Evolutionary conservation across 2,888 invertebrate species (phyloP).

Genomic region (Nebria brevicollis): DNA sequence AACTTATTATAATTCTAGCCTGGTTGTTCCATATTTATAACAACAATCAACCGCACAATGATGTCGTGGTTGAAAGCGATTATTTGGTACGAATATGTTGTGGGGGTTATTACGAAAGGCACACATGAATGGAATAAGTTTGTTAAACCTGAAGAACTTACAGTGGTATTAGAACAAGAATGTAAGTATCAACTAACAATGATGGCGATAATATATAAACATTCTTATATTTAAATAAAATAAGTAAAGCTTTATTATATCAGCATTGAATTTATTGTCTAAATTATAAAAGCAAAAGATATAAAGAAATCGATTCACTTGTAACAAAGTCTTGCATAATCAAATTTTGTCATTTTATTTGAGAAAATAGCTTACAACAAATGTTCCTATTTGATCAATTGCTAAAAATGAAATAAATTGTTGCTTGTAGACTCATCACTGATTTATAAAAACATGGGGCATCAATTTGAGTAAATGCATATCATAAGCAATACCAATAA

Average conservation of each 20-base stretch:
- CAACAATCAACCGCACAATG: conserved; percentile 72
- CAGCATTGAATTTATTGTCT: too few relatives aligned
- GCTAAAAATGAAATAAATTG: too few relatives aligned
- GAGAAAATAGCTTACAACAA: too few relatives aligned
- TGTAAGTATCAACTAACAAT: background rate
- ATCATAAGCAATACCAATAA: background rate
- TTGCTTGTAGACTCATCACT: too few relatives aligned
- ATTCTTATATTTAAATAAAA: too few relatives aligned
- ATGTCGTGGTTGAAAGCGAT: conserved; percentile 77
- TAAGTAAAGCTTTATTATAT: too few relatives aligned
- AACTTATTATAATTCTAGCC: conserved; percentile 57
- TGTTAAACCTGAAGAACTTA: conserved; percentile 81
- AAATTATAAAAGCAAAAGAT: too few relatives aligned
- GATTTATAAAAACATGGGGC: too few relatives aligned
- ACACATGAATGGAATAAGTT: conserved; percentile 94
- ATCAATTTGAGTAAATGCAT: background rate
- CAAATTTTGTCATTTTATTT: too few relatives aligned
- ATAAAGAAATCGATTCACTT: too few relatives aligned
- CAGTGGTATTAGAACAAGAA: conserved; percentile 77
- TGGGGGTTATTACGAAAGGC: conserved; percentile 79
- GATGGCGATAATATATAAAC: background rate
- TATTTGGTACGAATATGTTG: conserved; percentile 79
- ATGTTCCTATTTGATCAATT: too few relatives aligned
- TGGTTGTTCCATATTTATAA: conserved; percentile 75
- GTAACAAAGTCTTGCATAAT: too few relatives aligned